A percentile compares a stretch with the other conserved stretches of the same genome.
These are phyloP conservation scores for Watsonalla cultraria DNA, from an alignment of 2,888 invertebrate genomes.

Conservation along the genomic window DNA sequence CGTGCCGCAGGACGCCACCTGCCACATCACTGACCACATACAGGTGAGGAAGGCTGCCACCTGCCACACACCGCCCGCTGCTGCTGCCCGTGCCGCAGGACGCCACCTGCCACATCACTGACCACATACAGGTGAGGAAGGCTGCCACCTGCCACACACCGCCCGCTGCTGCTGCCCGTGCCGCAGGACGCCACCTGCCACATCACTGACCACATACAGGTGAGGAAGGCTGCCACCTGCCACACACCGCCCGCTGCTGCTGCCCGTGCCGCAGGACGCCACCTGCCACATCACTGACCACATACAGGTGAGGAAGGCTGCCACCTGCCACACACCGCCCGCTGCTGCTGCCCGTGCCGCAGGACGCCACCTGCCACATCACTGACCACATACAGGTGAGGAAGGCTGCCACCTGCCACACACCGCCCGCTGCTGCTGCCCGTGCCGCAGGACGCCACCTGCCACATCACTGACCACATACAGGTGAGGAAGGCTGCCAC, in stretches of 20 bases:
- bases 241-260: slow-evolving; percentile 80
- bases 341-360: background rate
- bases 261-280: slow-evolving; percentile 97
- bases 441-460: slow-evolving; percentile 96
- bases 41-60: slow-evolving; percentile 61
- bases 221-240: slow-evolving; percentile 64
- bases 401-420: slow-evolving; percentile 66
- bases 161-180: no score
- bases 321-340: background rate
- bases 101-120: slow-evolving; percentile 96
- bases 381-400: slow-evolving; percentile 92
- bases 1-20: slow-evolving; percentile 64
- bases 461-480: slow-evolving; percentile 97
- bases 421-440: slow-evolving; percentile 87
- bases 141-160: slow-evolving; percentile 11
- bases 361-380: slow-evolving; percentile 85
- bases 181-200: slow-evolving; percentile 81
- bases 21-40: slow-evolving; percentile 96
- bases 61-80: slow-evolving; percentile 69
- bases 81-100: slow-evolving; percentile 97
- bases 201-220: slow-evolving; percentile 95
- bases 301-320: slow-evolving; percentile 81
- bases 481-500: slow-evolving; percentile 84
- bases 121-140: slow-evolving; percentile 89
- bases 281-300: slow-evolving; percentile 98